phyloP scores from a whole-genome alignment of 2,797 vertebrate genomes.

The Micrastur ruficollis region DNA sequence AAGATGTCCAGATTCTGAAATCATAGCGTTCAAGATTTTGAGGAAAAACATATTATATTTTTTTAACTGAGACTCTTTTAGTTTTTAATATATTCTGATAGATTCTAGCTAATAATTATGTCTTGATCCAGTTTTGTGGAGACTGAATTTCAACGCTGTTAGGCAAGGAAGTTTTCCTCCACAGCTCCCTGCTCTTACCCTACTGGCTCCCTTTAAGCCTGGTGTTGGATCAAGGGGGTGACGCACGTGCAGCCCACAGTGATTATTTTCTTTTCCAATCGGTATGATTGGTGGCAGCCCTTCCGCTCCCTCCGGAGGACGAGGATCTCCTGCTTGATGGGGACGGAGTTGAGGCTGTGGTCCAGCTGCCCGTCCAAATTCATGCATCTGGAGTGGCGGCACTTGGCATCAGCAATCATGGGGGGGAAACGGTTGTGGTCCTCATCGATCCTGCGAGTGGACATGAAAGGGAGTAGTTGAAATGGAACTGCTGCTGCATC shows the following conservation, averaged over 20 bases:
- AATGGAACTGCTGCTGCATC: not conserved
- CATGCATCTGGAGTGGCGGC: slow-evolving; percentile 56
- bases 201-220: not conserved
- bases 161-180: not conserved
- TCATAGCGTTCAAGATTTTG: accelerated
- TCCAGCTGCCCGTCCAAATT: slow-evolving; percentile 3
- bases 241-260: slow-evolving; percentile 73
- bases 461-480: not conserved
- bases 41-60: not conserved
- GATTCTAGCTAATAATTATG: not conserved
- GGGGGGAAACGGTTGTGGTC: slow-evolving; percentile 69
- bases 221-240: slow-evolving; percentile 32
- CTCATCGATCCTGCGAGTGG: slow-evolving; percentile 49
- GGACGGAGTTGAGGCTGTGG: slow-evolving; percentile 62
- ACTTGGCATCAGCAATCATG: slow-evolving; percentile 66
- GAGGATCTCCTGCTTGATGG: slow-evolving; percentile 73
- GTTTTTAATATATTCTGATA: not conserved
- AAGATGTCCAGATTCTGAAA: not conserved
- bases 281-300: slow-evolving; percentile 63
- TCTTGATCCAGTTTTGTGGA: not conserved
- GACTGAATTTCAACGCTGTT: not conserved
- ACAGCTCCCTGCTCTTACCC: accelerated
- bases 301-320: slow-evolving; percentile 63
- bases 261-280: slow-evolving; percentile 69
- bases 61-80: not conserved